Evolutionary conservation across 1,140 invertebrate genomes (phyloP).

Genomic region (Helicoverpa armigera): DNA sequence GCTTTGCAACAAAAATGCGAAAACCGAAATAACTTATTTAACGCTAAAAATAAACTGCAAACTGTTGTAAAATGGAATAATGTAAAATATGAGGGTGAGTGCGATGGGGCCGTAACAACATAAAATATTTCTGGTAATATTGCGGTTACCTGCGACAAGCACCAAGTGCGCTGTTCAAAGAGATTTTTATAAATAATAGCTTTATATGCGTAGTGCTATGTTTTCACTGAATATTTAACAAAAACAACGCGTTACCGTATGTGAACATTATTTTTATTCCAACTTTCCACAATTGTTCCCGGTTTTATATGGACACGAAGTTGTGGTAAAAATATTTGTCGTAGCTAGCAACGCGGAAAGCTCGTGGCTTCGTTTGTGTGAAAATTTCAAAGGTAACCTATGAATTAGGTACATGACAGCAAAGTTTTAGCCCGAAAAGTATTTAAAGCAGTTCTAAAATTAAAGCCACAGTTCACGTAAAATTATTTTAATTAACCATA

Average conservation of each 20-base stretch:
- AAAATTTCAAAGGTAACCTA: constrained; percentile 1
- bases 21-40: constrained; percentile 72
- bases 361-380: constrained; percentile 4
- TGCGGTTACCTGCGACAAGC: constrained; percentile 75
- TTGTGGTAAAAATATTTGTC: constrained; percentile 37
- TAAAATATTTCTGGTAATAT: constrained; percentile 82
- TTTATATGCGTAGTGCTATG: constrained; percentile 65
- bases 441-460: not conserved
- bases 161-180: constrained; percentile 71
- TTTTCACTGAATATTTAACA: constrained; percentile 52
- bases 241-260: constrained; percentile 30
- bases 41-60: constrained; percentile 73
- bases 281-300: constrained; percentile 35
- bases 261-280: constrained; percentile 34
- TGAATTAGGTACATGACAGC: not conserved
- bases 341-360: not conserved
- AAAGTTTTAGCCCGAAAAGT: not conserved
- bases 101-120: constrained; percentile 72
- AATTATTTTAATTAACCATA: constrained; percentile 44
- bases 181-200: constrained; percentile 83
- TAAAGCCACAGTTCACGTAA: not conserved
- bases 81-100: constrained; percentile 68
- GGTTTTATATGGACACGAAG: constrained; percentile 30
- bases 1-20: constrained; percentile 66
- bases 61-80: constrained; percentile 68